Evolutionary conservation across 2,113 vertebrate species (phyloP).

Genomic region (Paracanthobrama guichenoti): DNA sequence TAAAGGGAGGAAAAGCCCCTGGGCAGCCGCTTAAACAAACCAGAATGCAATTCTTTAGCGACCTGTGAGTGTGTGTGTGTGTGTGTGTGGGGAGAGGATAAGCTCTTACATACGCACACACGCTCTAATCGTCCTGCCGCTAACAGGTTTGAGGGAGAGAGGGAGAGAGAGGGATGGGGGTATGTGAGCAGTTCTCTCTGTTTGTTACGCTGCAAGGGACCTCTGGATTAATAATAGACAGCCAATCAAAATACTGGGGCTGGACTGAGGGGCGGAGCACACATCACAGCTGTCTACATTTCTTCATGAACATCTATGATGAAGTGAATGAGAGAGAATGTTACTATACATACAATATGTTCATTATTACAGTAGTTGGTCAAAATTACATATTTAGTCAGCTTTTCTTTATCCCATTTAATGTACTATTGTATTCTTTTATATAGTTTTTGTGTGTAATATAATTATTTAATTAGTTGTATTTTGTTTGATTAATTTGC

Average conservation of each 20-base stretch:
- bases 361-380: slow-evolving; percentile 43
- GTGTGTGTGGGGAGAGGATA: slow-evolving; percentile 62
- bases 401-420: neutral
- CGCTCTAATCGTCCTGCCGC: slow-evolving; percentile 9
- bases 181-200: slow-evolving; percentile 13
- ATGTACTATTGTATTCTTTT: neutral
- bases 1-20: slow-evolving; percentile 44
- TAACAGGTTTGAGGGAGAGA: slow-evolving; percentile 14
- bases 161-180: neutral
- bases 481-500: neutral
- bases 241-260: slow-evolving; percentile 43
- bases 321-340: neutral
- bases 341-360: neutral
- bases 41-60: slow-evolving; percentile 59
- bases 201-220: slow-evolving; percentile 35
- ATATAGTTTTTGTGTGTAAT: too few relatives aligned
- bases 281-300: slow-evolving; percentile 20
- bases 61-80: slow-evolving; percentile 51
- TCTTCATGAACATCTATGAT: neutral
- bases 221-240: slow-evolving; percentile 55
- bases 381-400: neutral
- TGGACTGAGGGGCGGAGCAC: slow-evolving; percentile 30
- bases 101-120: slow-evolving; percentile 52
- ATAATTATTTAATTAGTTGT: neutral
- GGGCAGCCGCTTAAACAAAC: slow-evolving; percentile 45